Percentiles rank a stretch among this genome's conserved stretches.
Conservation (phyloP, 2,797 vertebrate species). For the Trachurus trachurus region DNA sequence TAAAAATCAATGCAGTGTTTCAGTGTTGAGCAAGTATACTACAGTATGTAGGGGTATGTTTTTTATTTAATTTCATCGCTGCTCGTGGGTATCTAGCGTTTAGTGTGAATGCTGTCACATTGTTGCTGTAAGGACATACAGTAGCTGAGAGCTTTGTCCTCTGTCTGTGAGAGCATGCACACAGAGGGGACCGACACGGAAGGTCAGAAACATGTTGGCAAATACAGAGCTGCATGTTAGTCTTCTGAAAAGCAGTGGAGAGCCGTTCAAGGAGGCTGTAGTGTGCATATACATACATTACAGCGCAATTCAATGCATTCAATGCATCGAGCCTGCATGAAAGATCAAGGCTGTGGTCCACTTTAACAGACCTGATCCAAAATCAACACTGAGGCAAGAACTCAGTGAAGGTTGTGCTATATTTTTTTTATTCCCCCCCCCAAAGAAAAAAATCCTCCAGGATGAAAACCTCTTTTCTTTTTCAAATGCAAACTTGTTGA, state of each 20-base stretch:
- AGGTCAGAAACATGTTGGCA: slow-evolving; percentile 30
- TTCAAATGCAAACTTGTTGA: not conserved
- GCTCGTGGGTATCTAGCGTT: slow-evolving; percentile 11
- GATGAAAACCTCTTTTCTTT: not conserved
- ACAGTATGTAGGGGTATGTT: not conserved
- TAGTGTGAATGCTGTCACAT: slow-evolving; percentile 17
- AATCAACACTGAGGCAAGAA: not conserved
- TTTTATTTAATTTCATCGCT: slow-evolving; percentile 30
- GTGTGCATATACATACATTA: slow-evolving; percentile 9
- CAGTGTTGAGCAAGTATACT: not conserved
- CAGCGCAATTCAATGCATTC: too few species aligned
- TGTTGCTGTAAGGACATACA: slow-evolving; percentile 19
- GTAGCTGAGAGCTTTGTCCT: slow-evolving; percentile 34
- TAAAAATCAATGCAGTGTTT: not conserved
- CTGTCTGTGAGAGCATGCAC: slow-evolving; percentile 31
- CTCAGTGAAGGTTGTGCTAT: slow-evolving; percentile 7
- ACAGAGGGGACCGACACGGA: slow-evolving; percentile 24
- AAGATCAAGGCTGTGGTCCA: not conserved
- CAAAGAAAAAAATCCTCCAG: not conserved
- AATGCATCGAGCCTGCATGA: not conserved
- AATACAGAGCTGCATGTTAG: slow-evolving; percentile 18
- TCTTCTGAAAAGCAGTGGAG: slow-evolving; percentile 23
- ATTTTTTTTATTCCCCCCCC: not conserved
- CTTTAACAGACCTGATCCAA: not conserved
- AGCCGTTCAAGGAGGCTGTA: slow-evolving; percentile 22